These are phyloP conservation scores for Ophion obscuratus DNA, from an alignment of 2,888 invertebrate species.

Conservation along the genomic window DNA sequence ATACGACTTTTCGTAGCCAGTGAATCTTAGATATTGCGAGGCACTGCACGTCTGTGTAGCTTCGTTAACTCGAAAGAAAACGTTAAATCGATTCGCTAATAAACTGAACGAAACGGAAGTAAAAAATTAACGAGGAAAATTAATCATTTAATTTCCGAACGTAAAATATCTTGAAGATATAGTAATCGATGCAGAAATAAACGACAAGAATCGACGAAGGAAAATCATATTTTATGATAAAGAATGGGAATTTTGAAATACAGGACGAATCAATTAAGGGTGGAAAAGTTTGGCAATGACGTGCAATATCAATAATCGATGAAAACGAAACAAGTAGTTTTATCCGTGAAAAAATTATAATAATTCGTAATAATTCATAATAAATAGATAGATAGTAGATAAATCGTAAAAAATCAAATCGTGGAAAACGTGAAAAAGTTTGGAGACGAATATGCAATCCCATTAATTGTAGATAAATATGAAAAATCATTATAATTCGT, in stretches of 20 bases:
- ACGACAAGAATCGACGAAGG: neutral
- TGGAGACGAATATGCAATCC: neutral
- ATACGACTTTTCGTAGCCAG: constrained; percentile 42
- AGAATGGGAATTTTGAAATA: neutral
- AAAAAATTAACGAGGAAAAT: neutral
- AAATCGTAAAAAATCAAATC: no score
- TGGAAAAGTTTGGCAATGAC: neutral
- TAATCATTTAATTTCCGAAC: neutral
- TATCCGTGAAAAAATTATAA: neutral
- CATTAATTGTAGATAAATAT: neutral
- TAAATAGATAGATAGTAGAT: no score
- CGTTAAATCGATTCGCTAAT: neutral
- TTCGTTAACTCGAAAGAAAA: constrained; percentile 8
- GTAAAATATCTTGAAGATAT: neutral
- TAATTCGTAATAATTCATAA: neutral
- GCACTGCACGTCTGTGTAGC: constrained; percentile 23
- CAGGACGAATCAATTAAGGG: neutral
- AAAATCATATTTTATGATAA: neutral
- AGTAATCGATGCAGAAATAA: neutral
- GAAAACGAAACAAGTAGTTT: no score
- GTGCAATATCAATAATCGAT: no score
- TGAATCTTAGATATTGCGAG: constrained; percentile 41
- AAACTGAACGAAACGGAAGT: neutral
- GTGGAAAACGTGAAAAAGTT: no score
- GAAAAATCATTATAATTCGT: neutral